A percentile compares a stretch with the other conserved stretches of the same genome.
Evolutionary conservation across 1,140 invertebrate genomes (phyloP).

Genomic region (Drosophila azteca): DNA sequence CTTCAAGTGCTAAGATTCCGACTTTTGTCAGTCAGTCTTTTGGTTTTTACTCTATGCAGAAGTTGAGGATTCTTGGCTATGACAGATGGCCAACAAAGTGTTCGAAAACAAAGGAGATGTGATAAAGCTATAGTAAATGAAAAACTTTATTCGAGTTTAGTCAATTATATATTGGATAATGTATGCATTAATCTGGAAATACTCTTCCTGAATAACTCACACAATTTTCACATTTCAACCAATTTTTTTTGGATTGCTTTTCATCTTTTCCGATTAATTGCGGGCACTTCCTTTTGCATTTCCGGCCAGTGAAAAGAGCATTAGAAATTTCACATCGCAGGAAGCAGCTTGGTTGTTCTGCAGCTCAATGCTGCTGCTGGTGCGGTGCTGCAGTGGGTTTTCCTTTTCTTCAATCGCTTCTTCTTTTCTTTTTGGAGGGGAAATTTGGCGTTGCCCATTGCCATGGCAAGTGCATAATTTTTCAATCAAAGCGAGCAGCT

Average conservation of each 20-base stretch:
- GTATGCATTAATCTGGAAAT: too few relatives aligned
- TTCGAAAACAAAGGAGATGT: too few relatives aligned
- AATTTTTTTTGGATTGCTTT: too few relatives aligned
- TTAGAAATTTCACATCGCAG: conserved; percentile 28
- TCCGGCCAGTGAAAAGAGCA: conserved; percentile 29
- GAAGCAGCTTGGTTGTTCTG: conserved; percentile 2
- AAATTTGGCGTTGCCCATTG: conserved; percentile 74
- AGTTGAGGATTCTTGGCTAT: neutral
- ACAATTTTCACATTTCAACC: too few relatives aligned
- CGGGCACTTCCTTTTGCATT: too few relatives aligned
- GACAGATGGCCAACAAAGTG: too few relatives aligned
- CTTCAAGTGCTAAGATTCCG: conserved; percentile 69
- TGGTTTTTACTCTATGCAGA: conserved; percentile 31
- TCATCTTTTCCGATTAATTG: too few relatives aligned
- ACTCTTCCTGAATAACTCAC: too few relatives aligned
- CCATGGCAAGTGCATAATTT: conserved; percentile 81
- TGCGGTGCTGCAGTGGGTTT: conserved; percentile 32
- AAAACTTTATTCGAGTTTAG: too few relatives aligned
- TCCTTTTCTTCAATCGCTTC: conserved; percentile 19
- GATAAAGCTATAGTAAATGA: too few relatives aligned
- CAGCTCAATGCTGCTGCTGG: too few relatives aligned
- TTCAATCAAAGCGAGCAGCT: conserved; percentile 80
- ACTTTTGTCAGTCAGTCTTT: conserved; percentile 39
- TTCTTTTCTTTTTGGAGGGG: conserved; percentile 47
- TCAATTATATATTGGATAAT: too few relatives aligned